phyloP scores from a whole-genome alignment of 2,113 vertebrate genomes.

The Vimba vimba region DNA sequence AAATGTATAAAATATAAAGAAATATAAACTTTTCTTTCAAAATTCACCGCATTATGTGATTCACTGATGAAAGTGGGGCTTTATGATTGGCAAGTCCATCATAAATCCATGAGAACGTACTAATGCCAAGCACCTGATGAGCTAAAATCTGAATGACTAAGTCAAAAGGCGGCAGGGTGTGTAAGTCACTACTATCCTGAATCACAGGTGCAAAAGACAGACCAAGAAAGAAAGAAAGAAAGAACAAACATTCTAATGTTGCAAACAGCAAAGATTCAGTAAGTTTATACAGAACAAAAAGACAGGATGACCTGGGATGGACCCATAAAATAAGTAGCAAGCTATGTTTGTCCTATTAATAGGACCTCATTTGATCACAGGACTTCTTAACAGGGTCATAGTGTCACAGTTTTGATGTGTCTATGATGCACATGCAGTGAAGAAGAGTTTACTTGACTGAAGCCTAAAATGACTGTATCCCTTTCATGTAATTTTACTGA shows the following conservation, averaged over 20 bases:
- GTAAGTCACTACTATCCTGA: neutral
- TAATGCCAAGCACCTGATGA: conserved; percentile 54
- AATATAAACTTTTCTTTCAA: neutral
- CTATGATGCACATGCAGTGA: neutral
- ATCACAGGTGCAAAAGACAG: neutral
- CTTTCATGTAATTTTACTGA: neutral
- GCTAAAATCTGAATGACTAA: conserved; percentile 43
- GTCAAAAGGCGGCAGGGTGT: neutral
- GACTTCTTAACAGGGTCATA: neutral
- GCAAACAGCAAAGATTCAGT: neutral
- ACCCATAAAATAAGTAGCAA: neutral
- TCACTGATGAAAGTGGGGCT: neutral
- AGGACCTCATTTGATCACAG: conserved; percentile 2
- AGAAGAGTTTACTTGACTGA: neutral
- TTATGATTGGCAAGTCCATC: neutral
- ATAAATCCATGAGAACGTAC: neutral
- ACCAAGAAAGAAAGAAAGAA: neutral
- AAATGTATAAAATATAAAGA: neutral
- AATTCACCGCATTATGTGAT: neutral
- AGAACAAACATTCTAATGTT: neutral
- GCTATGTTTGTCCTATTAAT: neutral
- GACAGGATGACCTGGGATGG: neutral
- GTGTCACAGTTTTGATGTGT: neutral
- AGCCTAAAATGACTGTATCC: neutral
- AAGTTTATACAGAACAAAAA: neutral